Conservation (phyloP, 2,888 invertebrate genomes). For the Spisula subtruncata region DNA sequence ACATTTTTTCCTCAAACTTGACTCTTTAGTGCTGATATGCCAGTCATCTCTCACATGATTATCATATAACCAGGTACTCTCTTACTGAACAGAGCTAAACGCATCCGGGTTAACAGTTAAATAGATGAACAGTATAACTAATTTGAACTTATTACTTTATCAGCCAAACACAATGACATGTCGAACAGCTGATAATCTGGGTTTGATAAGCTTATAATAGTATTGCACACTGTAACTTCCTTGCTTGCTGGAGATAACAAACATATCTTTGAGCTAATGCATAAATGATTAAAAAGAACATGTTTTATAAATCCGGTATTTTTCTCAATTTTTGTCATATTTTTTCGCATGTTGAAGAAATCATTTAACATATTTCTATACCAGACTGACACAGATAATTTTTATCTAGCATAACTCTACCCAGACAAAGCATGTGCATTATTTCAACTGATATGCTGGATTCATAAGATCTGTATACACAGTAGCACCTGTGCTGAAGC, state of each 20-base stretch:
- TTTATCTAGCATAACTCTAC: no score
- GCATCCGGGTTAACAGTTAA: neutral
- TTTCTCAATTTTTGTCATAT: no score
- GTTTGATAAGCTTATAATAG: constrained; percentile 2
- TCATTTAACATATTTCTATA: no score
- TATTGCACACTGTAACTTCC: neutral
- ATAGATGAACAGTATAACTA: neutral
- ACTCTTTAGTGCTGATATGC: neutral
- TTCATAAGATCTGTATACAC: no score
- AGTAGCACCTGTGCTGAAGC: no score
- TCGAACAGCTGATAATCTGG: neutral
- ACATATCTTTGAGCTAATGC: neutral
- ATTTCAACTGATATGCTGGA: no score
- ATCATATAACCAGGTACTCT: neutral
- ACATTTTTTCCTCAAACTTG: neutral
- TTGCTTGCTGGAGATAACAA: neutral
- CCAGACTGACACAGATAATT: no score
- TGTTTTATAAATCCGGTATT: no score
- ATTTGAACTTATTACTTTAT: neutral
- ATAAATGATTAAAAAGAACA: neutral
- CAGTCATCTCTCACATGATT: neutral
- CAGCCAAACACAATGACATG: neutral
- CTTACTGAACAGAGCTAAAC: neutral
- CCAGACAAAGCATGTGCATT: no score
- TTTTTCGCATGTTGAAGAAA: no score